Evolutionary conservation across 2,113 vertebrate genomes (phyloP).

Genomic region (Otus sunia): DNA sequence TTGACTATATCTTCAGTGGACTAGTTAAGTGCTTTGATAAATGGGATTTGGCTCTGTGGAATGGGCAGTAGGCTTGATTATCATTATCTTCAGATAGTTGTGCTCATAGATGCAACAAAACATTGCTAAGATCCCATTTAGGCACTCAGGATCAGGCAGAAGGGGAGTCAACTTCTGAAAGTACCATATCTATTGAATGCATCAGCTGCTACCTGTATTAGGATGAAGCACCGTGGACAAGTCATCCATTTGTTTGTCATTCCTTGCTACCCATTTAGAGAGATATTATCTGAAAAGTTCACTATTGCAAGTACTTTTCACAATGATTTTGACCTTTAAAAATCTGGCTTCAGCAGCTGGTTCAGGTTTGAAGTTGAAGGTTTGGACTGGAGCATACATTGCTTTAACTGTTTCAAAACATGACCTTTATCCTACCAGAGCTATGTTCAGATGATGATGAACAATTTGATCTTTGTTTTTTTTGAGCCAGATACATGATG

Average conservation of each 20-base stretch:
- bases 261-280: neutral
- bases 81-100: neutral
- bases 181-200: neutral
- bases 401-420: neutral
- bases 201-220: neutral
- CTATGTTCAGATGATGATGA: neutral
- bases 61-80: neutral
- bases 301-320: neutral
- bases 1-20: neutral
- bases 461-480: neutral
- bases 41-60: neutral
- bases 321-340: neutral
- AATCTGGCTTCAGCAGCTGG: neutral
- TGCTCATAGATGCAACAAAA: neutral
- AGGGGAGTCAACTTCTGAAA: neutral
- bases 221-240: rapidly evolving
- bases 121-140: neutral
- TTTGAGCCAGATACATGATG: neutral
- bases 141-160: neutral
- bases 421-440: neutral
- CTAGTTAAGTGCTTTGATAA: neutral
- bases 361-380: neutral
- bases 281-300: neutral
- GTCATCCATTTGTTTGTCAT: neutral
- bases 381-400: neutral